Base-by-base conservation (phyloP, 2,797 vertebrate species). In the Macroramphosus scolopax region DNA sequence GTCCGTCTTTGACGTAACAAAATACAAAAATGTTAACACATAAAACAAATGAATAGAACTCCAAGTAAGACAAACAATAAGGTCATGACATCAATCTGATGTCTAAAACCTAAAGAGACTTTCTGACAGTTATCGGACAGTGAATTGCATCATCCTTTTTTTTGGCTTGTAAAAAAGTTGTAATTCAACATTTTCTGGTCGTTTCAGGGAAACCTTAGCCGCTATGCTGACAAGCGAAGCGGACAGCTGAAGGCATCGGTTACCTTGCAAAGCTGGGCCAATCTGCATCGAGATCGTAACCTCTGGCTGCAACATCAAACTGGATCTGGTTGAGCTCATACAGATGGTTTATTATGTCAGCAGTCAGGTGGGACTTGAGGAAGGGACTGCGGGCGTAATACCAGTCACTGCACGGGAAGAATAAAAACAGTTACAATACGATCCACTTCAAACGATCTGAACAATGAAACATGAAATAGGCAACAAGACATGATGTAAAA, bases 261-360 rank as follows among this genome's bases (percentile, higher is more conserved):
- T 91, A 98, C 96, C 96, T 94, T 36, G 95, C 95, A 83, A 98
- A 98, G 0, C 85, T 75, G 0, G 96, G 96, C 96, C 96, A 98
- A 37, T 94, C 91, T 1, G 95, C 91, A 72, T 98, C 96, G 17
- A 98, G 87, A 80, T 98, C 96, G 1, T 96, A 92, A 62, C 96
- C 96, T 85, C 94, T 90, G 30, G 95, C 91, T 0, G 93, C 93
- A 57, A 98, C 90, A 36, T 98, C 96, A 82, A 98, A 98, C 38
- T 95, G 95, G 62, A 98, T 88, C 7, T 96, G 93, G 16, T 94
- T 98, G 70, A 98, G 92, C 78, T 97, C 95, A 50, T 98, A 98
- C 16, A 98, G 92, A 5, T 94, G 88, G 67, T 92, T 93, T 75
- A 97, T 91, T 26, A 98, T 95, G 69, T 95, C 93, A 26, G 88